These are phyloP conservation scores for Tricholauxania praeusta DNA, from an alignment of 2,888 invertebrate species.

Conservation along the genomic window DNA sequence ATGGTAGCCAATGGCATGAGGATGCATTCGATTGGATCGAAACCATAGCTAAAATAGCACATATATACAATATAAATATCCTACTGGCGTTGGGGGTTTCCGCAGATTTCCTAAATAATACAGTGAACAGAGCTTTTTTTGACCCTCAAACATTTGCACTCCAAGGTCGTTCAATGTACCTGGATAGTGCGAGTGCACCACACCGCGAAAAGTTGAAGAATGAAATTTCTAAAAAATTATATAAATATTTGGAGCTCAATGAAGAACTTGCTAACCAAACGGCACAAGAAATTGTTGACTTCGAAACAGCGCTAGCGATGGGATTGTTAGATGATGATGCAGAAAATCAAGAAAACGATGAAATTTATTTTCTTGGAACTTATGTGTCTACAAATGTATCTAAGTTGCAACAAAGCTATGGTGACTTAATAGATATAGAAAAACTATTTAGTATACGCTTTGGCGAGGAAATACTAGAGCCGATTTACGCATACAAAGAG, in stretches of 20 bases:
- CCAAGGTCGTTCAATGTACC: conserved; percentile 47
- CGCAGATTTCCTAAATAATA: conserved; percentile 49
- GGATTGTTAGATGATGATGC: conserved; percentile 50
- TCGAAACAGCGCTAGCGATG: conserved; percentile 53
- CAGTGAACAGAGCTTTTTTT: conserved; percentile 52
- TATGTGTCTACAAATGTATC: conserved; percentile 50
- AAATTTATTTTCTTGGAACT: conserved; percentile 44
- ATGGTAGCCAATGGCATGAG: conserved; percentile 46
- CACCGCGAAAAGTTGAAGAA: conserved; percentile 43
- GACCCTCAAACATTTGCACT: conserved; percentile 55
- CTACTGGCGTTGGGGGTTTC: conserved; percentile 52
- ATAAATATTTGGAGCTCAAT: conserved; percentile 51
- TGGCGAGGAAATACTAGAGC: conserved; percentile 52
- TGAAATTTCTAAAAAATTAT: conserved; percentile 47
- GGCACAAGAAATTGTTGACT: conserved; percentile 53
- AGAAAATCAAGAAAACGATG: conserved; percentile 48
- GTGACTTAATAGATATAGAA: conserved; percentile 52
- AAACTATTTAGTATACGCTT: conserved; percentile 52
- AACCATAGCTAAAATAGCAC: conserved; percentile 57
- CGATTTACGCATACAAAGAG: conserved; percentile 55
- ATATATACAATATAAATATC: conserved; percentile 59
- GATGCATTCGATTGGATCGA: conserved; percentile 58
- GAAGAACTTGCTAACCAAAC: conserved; percentile 45
- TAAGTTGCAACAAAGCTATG: conserved; percentile 53
- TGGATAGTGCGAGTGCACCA: conserved; percentile 43